Percentiles rank a stretch among this genome's conserved stretches.
These are phyloP conservation scores for Aphelocoma coerulescens DNA, from an alignment of 2,113 vertebrate species.

Conservation along the genomic window DNA sequence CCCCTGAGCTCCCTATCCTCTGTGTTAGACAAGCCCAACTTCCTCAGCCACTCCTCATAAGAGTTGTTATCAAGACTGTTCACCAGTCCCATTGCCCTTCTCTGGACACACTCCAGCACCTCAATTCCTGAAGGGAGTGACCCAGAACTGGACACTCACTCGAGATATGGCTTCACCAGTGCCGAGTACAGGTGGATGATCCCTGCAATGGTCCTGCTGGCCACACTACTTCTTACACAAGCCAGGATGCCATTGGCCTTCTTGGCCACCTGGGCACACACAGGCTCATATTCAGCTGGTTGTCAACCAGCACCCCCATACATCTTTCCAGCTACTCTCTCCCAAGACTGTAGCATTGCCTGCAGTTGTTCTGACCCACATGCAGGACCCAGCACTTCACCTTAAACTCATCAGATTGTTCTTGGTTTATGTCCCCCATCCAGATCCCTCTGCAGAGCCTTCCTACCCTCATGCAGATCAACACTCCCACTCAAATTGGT, in stretches of 20 bases:
- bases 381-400: background rate
- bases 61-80: no score
- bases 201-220: background rate
- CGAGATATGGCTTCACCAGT: accelerated
- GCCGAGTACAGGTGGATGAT: no score
- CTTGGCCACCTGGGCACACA: background rate
- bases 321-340: background rate
- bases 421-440: background rate
- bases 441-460: background rate
- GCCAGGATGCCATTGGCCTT: background rate
- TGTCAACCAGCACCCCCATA: background rate
- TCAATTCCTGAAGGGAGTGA: background rate
- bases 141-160: background rate
- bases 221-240: background rate
- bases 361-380: background rate
- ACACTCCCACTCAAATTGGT: background rate
- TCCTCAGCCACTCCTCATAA: background rate
- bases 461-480: background rate
- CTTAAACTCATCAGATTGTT: background rate
- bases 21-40: background rate
- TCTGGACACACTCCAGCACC: background rate
- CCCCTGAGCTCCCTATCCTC: background rate
- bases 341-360: background rate
- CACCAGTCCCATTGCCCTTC: background rate
- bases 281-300: background rate